Base-by-base conservation (phyloP, 2,888 invertebrate species). In the Trichacis sp. region DNA sequence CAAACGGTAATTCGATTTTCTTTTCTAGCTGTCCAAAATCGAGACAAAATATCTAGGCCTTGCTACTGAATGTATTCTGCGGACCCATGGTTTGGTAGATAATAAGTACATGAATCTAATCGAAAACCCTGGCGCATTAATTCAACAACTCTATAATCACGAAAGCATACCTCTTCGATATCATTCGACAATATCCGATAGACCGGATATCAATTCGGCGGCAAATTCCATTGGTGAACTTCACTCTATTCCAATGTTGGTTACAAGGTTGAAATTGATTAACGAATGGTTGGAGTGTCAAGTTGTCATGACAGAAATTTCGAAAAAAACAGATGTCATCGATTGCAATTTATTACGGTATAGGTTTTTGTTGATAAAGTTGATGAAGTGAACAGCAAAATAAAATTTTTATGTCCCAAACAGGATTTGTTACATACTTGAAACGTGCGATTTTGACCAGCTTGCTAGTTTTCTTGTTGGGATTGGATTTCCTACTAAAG, bases 191-290 rank as follows among this genome's bases (percentile, higher is more conserved):
- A 72, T 73, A 5, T 70, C 73, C 30, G 67, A 77, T 19, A 80
- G 80, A 65, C 84, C 85, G 55, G 87, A 87, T 69, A 86, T 88
- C 29, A 88, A 88, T 75, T 78, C 80, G 50, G 87, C 87, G 1
- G 85, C 85, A 1, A 81, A 84, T 57, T 83, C 82, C 9, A 71
- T 88, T 2, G 82, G 84, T 1, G 69, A 75, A 43, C 64, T 88
- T 30, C 86, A 85, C 61, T 71, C 76, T n/a, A 72, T 86, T 12
- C 82, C 87, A 57, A 70, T 85, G 11, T 58, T 75, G 2, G 77
- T 83, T 51, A 76, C 86, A 11, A 82, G 84, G 43, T 71, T 80
- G 9, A 78, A 82, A 40, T 76, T 87, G 48, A 66, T 88, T 17
- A 75, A 82, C 6, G 81, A 81, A 54, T 87, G 84, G 84, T 71